Evolutionary conservation across 2,113 vertebrate genomes (phyloP).

Genomic region (Elephas maximus): DNA sequence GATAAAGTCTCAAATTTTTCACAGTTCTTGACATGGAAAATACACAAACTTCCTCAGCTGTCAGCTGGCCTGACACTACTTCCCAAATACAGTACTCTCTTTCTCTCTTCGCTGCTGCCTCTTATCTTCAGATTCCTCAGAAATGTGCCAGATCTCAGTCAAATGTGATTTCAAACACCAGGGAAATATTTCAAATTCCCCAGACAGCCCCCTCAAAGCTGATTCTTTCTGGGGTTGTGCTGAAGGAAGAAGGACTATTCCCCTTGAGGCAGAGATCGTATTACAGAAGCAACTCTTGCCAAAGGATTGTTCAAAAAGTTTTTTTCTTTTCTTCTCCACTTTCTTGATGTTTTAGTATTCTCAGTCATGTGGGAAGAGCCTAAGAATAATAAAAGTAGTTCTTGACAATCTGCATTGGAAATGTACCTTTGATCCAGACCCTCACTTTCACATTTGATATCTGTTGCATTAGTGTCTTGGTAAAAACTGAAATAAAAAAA

Average conservation of each 20-base stretch:
- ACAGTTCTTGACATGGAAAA: background rate
- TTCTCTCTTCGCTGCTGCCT: background rate
- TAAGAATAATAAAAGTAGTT: background rate
- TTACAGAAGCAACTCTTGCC: background rate
- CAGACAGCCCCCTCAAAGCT: background rate
- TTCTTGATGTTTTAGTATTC: background rate
- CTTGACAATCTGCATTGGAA: background rate
- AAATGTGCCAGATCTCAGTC: background rate
- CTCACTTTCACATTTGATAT: background rate
- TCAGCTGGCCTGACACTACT: background rate
- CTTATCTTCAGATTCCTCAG: background rate
- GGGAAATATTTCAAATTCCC: background rate
- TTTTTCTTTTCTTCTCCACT: background rate
- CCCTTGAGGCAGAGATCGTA: background rate
- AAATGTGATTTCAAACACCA: background rate
- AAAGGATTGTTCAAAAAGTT: background rate
- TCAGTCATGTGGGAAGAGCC: background rate
- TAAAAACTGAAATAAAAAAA: background rate
- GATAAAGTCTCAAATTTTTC: background rate
- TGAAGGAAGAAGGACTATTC: background rate
- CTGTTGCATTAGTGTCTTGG: background rate
- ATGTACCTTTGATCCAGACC: background rate
- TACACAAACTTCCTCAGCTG: background rate
- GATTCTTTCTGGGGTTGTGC: background rate
- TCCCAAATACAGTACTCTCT: background rate